Percentiles rank a stretch among this genome's conserved stretches.
These are phyloP conservation scores for Heterotilapia buettikoferi DNA, from an alignment of 2,113 vertebrate genomes.

Conservation along the genomic window DNA sequence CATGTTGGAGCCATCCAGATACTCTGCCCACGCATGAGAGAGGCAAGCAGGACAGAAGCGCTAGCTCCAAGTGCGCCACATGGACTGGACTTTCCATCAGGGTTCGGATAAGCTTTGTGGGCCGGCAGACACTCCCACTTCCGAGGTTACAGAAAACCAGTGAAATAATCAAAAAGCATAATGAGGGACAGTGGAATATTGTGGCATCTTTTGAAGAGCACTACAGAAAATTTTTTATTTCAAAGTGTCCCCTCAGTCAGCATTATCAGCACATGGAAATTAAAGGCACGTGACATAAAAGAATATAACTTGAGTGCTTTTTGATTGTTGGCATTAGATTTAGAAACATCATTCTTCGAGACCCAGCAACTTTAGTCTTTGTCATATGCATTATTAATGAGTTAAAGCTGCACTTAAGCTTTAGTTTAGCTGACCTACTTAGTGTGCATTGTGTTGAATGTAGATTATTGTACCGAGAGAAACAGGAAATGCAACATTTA, in stretches of 20 bases:
- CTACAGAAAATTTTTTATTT: neutral
- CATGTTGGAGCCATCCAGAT: neutral
- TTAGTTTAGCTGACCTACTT: conserved; percentile 62
- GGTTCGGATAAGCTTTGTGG: neutral
- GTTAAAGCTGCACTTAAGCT: conserved; percentile 50
- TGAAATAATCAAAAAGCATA: neutral
- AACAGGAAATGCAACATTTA: neutral
- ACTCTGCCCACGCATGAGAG: neutral
- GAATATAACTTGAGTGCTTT: neutral
- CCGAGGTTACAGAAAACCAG: neutral
- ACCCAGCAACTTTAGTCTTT: conserved; percentile 29
- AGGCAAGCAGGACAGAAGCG: neutral
- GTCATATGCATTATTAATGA: conserved; percentile 58
- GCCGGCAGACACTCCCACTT: neutral
- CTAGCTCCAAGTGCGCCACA: neutral
- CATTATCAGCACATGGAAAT: neutral
- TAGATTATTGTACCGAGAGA: neutral
- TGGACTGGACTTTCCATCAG: neutral
- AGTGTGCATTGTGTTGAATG: conserved; percentile 34
- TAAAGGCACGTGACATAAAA: neutral
- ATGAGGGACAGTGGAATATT: neutral
- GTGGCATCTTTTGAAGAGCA: neutral
- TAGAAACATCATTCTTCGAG: conserved; percentile 23
- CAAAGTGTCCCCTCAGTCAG: neutral
- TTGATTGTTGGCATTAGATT: neutral